Conservation (phyloP, 2,888 invertebrate species). For the Agrilus cyanescens region DNA sequence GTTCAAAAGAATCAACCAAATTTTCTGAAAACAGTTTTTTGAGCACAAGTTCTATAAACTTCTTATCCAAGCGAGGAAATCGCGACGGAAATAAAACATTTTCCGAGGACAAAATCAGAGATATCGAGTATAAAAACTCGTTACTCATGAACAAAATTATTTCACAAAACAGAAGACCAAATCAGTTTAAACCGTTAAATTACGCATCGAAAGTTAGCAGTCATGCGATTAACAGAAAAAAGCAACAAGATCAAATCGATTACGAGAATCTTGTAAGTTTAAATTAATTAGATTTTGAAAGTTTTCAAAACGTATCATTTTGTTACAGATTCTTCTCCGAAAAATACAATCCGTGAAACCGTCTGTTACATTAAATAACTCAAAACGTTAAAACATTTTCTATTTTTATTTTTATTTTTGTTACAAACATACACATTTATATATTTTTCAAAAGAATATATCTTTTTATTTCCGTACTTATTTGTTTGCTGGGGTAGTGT, state of each 20-base stretch:
- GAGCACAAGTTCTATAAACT: no score
- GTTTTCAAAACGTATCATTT: slow-evolving; percentile 2
- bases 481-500: no score
- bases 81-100: slow-evolving; percentile 18
- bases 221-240: slow-evolving; percentile 21
- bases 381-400: not conserved
- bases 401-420: no score
- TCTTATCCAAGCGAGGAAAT: no score
- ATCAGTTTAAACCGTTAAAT: slow-evolving; percentile 11
- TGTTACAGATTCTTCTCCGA: slow-evolving; percentile 19
- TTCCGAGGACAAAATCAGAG: slow-evolving; percentile 16
- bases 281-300: slow-evolving; percentile 3
- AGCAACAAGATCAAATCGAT: slow-evolving; percentile 21
- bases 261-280: slow-evolving; percentile 21
- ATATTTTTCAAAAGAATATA: no score
- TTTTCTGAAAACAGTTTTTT: no score
- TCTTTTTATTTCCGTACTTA: no score
- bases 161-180: slow-evolving; percentile 16
- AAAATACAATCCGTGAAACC: slow-evolving; percentile 23
- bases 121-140: slow-evolving; percentile 20
- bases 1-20: no score
- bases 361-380: slow-evolving; percentile 16
- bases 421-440: no score
- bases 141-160: slow-evolving; percentile 21
- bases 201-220: slow-evolving; percentile 14